Percentiles rank a stretch among this genome's conserved stretches.
These are phyloP conservation scores for Aspidapion aeneum DNA, from an alignment of 2,888 invertebrate species.

Conservation along the genomic window DNA sequence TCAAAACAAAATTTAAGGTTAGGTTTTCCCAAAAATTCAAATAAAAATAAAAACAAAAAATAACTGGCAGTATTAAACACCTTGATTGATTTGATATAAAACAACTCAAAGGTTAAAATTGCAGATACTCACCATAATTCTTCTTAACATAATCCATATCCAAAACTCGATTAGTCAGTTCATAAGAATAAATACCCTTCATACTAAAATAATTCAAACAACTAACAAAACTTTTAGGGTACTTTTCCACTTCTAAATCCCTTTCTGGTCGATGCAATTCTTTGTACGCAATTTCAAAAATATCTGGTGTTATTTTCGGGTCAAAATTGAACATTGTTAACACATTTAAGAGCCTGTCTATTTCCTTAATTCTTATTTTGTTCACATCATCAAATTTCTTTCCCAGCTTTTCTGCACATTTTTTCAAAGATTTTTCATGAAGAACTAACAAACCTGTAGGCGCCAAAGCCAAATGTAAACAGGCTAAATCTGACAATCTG, in stretches of 20 bases:
- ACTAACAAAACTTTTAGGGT: slow-evolving; percentile 59
- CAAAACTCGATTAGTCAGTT: slow-evolving; percentile 57
- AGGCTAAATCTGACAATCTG: slow-evolving; percentile 57
- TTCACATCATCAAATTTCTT: slow-evolving; percentile 43
- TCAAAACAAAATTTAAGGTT: no score
- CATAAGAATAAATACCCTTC: slow-evolving; percentile 54
- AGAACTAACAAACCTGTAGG: slow-evolving; percentile 54
- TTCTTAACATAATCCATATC: slow-evolving; percentile 55
- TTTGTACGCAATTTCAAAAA: slow-evolving; percentile 45
- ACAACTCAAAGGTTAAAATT: no score
- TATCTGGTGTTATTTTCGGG: slow-evolving; percentile 50
- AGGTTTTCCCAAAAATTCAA: no score
- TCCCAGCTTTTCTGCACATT: slow-evolving; percentile 54
- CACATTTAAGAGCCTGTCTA: slow-evolving; percentile 65
- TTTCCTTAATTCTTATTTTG: slow-evolving; percentile 62
- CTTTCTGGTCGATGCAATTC: slow-evolving; percentile 55
- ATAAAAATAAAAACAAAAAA: no score
- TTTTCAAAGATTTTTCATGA: slow-evolving; percentile 48
- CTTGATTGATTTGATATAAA: no score
- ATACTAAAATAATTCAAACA: slow-evolving; percentile 60
- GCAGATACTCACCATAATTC: slow-evolving; percentile 53
- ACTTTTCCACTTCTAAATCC: slow-evolving; percentile 52
- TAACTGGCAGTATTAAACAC: no score
- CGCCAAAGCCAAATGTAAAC: slow-evolving; percentile 63
- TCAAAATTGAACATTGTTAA: slow-evolving; percentile 59